Conservation (phyloP, 2,797 vertebrate genomes). For the Chelon auratus region DNA sequence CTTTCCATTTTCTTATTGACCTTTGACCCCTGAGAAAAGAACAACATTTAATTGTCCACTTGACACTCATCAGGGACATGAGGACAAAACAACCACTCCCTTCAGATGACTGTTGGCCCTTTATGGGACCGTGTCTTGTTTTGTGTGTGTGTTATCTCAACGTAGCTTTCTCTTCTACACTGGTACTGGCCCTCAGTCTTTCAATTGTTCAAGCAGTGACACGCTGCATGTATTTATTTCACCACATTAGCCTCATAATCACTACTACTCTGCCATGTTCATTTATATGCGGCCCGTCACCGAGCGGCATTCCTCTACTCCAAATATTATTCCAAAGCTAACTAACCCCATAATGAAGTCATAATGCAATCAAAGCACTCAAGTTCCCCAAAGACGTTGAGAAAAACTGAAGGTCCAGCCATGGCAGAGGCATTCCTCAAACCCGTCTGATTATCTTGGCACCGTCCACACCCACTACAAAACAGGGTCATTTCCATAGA, state of each 20-base stretch:
- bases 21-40: slow-evolving; percentile 49
- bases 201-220: slow-evolving; percentile 39
- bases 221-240: slow-evolving; percentile 53
- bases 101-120: slow-evolving; percentile 10
- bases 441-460: slow-evolving; percentile 79
- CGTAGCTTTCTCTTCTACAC: slow-evolving; percentile 34
- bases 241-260: slow-evolving; percentile 65
- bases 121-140: not conserved
- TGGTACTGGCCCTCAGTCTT: slow-evolving; percentile 4
- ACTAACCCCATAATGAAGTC: slow-evolving; percentile 75
- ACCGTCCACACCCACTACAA: slow-evolving; percentile 60
- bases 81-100: slow-evolving; percentile 27
- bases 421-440: slow-evolving; percentile 68
- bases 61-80: slow-evolving; percentile 19
- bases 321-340: slow-evolving; percentile 77
- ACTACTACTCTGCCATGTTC: slow-evolving; percentile 45
- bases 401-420: slow-evolving; percentile 53
- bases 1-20: slow-evolving; percentile 44
- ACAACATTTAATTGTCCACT: slow-evolving; percentile 43
- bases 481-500: slow-evolving; percentile 70
- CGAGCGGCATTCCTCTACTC: slow-evolving; percentile 64
- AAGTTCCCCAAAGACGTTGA: slow-evolving; percentile 57
- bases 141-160: slow-evolving; percentile 2
- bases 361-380: slow-evolving; percentile 68
- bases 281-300: slow-evolving; percentile 69